Base-by-base conservation (phyloP, 2,888 invertebrate genomes). In the Mythimna pallens region DNA sequence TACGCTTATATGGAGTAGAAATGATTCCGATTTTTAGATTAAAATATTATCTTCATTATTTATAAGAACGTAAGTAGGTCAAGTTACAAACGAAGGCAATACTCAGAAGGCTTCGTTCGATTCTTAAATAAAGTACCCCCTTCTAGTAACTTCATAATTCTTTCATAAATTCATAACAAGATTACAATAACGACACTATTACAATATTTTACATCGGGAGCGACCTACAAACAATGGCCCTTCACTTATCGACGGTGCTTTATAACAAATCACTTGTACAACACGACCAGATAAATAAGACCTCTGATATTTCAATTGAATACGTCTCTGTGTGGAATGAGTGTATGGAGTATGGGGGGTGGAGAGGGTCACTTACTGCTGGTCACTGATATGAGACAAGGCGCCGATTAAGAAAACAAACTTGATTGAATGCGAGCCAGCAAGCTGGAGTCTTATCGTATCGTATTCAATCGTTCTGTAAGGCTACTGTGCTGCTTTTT, bases 401-500 rank as follows among this genome's bases (percentile, higher is more conserved):
- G 89, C 87, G 86, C 90, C 89, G 92, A 93, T 92, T 94, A 92
- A 92, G 91, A 93, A 94, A 94, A 93, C 94, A 94, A 92, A 91
- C 91, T 86, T 88, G 88, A 91, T 89, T 90, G 88, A 92, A 92
- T 88, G 87, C 67, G 77, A 85, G 83, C 87, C 87, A 89, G 89
- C 88, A 88, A 89, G 88, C 88, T 89, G 85, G 81, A 80, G 81
- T 86, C 88, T 94, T 92, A 93, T 93, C 93, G 91, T 88, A 86
- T 90, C 86, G 85, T 84, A 89, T 91, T 91, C 87, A 85, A 91
- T 88, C 85, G 85, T 70, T 86, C 78, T 87, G 70, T 84, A 63
- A 61, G 65, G 82, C 81, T 81, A 88, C 87, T 82, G 87, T 85
- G 62, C 72, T 76, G 73, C 61, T 80, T 80, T 81, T 80, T 81